Base-by-base conservation (phyloP, 2,797 vertebrate genomes). In the Distichodus sexfasciatus region DNA sequence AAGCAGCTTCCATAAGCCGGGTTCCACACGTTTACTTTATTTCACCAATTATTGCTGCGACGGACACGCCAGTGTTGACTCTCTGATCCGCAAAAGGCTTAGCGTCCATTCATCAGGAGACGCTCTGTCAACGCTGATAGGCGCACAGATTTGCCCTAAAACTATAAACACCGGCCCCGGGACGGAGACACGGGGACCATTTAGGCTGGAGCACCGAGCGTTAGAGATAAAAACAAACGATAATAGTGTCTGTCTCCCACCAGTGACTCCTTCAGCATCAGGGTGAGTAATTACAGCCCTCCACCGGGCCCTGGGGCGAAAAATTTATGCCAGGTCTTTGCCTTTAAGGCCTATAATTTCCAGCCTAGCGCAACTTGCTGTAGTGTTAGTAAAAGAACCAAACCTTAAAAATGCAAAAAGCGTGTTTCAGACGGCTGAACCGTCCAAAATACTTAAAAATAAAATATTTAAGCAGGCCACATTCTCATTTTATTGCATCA, bases 31-130 rank as follows among this genome's bases (percentile, higher is more conserved):
- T 97, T 98, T 96, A 97, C 95, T 85, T 87, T 95, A 94, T 95
- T 93, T 93, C 91, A 84, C 89, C 92, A 93, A 94, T 97, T 94
- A 96, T 95, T 95, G 91, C 88, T 82, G 89, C 86, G 82, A 86
- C 86, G 89, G 90, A 86, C 81, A 87, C 83, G 80, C 81, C 90
- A 81, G 90, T 94, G 95, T 94, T 95, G 93, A 96, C 91, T 94
- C 91, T 92, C n/a, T n/a, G n/a, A n/a, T n/a, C n/a, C 93, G 86
- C 93, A 92, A 93, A 91, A 93, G 94, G 94, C 91, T 93, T 93
- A 87, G 89, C 91, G 87, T 89, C 90, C 95, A 98, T 98, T 96
- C 94, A 95, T 98, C 97, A 98, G 93, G 90, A n/a, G n/a, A n/a
- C n/a, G n/a, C n/a, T n/a, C n/a, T n/a, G n/a, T n/a, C n/a, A n/a